A percentile compares a stretch with the other conserved stretches of the same genome.
These are phyloP conservation scores for Drosophila koepferae DNA, from an alignment of 2,888 invertebrate species.

Conservation along the genomic window DNA sequence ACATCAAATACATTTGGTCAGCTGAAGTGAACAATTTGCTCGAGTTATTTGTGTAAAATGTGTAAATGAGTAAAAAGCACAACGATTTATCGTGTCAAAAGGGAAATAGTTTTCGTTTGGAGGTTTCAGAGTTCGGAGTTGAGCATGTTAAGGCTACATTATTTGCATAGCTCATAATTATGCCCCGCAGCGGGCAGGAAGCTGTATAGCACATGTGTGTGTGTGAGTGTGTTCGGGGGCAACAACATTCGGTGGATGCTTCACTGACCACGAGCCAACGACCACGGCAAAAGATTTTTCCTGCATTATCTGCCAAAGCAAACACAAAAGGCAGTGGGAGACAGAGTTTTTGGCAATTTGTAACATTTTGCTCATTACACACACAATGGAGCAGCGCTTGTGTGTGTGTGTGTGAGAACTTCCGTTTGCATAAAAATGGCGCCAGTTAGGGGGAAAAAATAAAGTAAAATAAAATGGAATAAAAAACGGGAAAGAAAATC, in stretches of 20 bases:
- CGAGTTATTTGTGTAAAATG: constrained; percentile 69
- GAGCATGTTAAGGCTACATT: constrained; percentile 44
- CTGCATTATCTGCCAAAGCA: constrained; percentile 67
- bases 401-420: constrained; percentile 35
- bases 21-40: constrained; percentile 74
- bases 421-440: constrained; percentile 75
- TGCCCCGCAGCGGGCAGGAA: constrained; percentile 36
- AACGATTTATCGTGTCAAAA: constrained; percentile 13
- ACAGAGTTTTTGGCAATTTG: constrained; percentile 75
- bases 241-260: constrained; percentile 6
- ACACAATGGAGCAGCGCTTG: constrained; percentile 20
- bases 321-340: constrained; percentile 25
- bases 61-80: constrained; percentile 41
- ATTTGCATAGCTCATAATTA: constrained; percentile 77
- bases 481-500: constrained; percentile 40
- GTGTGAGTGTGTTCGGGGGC: background rate
- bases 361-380: constrained; percentile 75
- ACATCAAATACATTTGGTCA: constrained; percentile 51
- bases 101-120: background rate
- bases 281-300: constrained; percentile 62
- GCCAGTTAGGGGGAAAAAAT: constrained; percentile 51
- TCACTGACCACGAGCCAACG: constrained; percentile 24
- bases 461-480: constrained; percentile 18
- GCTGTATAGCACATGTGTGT: background rate
- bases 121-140: background rate